Conservation (phyloP, 2,888 invertebrate genomes). For the Standfussiana lucernea region DNA sequence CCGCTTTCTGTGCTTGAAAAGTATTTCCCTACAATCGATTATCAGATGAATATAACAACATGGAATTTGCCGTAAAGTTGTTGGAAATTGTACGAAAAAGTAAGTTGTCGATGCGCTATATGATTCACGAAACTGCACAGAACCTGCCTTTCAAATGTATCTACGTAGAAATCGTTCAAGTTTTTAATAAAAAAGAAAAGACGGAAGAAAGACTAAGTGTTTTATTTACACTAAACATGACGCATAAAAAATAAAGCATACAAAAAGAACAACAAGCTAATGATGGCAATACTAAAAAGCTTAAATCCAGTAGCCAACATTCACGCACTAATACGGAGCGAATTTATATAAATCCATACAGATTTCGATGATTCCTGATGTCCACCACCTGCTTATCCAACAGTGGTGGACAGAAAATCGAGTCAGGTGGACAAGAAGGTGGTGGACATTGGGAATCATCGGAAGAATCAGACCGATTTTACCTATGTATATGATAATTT, state of each 20-base stretch:
- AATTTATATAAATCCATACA: not conserved
- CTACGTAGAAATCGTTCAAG: not conserved
- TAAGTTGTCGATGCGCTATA: not conserved
- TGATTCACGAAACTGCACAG: not conserved
- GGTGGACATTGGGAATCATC: not conserved
- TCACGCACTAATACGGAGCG: not conserved
- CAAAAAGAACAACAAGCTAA: not conserved
- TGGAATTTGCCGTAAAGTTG: not conserved
- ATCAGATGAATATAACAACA: slow-evolving; percentile 14
- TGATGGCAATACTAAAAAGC: not conserved
- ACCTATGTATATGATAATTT: not conserved
- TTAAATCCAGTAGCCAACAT: not conserved
- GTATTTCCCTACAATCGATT: slow-evolving; percentile 39
- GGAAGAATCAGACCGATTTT: not conserved
- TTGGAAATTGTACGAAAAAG: not conserved
- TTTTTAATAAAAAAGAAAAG: not conserved
- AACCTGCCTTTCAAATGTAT: not conserved
- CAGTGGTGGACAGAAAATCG: too few species aligned
- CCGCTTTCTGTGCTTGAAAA: slow-evolving; percentile 30
- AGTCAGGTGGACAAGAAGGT: not conserved
- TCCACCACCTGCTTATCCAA: too few species aligned
- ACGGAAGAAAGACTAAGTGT: not conserved
- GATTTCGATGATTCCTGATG: not conserved
- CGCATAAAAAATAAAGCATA: not conserved
- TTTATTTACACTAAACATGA: not conserved